Conservation (phyloP, 1,140 invertebrate species). For the Danaus plexippus region DNA sequence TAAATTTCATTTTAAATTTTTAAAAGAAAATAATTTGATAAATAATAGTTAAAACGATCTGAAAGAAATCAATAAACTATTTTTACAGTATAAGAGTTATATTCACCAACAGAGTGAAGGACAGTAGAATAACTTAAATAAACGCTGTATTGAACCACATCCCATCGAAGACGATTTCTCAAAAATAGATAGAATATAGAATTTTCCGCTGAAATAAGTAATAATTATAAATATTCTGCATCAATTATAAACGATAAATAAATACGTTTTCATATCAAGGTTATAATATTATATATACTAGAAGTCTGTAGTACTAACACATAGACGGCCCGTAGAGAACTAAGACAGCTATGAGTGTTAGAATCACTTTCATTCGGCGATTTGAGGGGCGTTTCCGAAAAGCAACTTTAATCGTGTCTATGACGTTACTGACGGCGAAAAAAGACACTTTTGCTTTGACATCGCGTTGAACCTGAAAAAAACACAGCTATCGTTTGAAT, state of each 20-base stretch:
- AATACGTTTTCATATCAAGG: no score
- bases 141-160: slow-evolving; percentile 79
- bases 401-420: slow-evolving; percentile 76
- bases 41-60: no score
- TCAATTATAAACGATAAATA: no score
- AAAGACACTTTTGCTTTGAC: slow-evolving; percentile 56
- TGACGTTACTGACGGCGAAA: slow-evolving; percentile 76
- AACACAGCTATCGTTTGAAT: slow-evolving; percentile 2
- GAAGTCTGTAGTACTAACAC: slow-evolving; percentile 69
- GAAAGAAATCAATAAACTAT: no score
- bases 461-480: slow-evolving; percentile 44
- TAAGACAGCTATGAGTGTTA: slow-evolving; percentile 78
- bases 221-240: not conserved
- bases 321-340: slow-evolving; percentile 80
- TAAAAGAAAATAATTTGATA: no score
- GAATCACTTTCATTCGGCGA: slow-evolving; percentile 73
- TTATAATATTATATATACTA: no score
- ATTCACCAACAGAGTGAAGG: slow-evolving; percentile 55
- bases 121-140: slow-evolving; percentile 53
- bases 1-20: slow-evolving; percentile 7
- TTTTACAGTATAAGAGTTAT: no score
- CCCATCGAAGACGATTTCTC: slow-evolving; percentile 81
- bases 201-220: slow-evolving; percentile 59
- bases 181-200: slow-evolving; percentile 79
- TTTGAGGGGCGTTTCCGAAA: slow-evolving; percentile 75